Percentiles rank a stretch among this genome's conserved stretches.
Conservation (phyloP, 2,113 vertebrate species). For the Gobius niger region DNA sequence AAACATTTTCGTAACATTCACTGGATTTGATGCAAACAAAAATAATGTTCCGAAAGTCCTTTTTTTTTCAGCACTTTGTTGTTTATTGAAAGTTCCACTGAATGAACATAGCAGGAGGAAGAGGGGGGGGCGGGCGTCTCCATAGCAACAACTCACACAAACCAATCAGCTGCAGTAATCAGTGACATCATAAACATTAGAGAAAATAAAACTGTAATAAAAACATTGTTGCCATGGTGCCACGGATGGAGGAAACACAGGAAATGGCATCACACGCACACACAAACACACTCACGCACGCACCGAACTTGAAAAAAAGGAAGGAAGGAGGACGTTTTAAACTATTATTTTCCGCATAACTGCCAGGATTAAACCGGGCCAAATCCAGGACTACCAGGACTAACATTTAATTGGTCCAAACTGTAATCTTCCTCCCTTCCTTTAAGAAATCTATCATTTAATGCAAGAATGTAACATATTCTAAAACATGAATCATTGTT, state of each 20-base stretch:
- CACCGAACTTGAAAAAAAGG: background rate
- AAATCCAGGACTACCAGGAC: too few relatives aligned
- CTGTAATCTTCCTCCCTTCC: background rate
- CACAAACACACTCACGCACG: too few relatives aligned
- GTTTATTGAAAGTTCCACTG: constrained; percentile 68
- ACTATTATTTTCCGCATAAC: too few relatives aligned
- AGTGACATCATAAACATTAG: constrained; percentile 4
- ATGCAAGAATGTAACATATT: background rate
- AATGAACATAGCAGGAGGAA: constrained; percentile 46
- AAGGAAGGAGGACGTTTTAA: background rate
- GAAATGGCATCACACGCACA: constrained; percentile 57
- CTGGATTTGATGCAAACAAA: too few relatives aligned
- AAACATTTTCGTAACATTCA: too few relatives aligned
- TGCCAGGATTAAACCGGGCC: too few relatives aligned
- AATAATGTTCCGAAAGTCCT: background rate
- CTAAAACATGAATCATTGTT: background rate
- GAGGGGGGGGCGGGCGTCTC: constrained; percentile 22
- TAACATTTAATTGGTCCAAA: background rate
- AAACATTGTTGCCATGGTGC: constrained; percentile 53
- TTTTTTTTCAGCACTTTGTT: constrained; percentile 18
- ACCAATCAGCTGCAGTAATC: constrained; percentile 33
- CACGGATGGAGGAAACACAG: constrained; percentile 55
- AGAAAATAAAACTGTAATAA: constrained; percentile 25
- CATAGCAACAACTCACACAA: constrained; percentile 64
- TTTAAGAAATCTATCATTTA: background rate